Base-by-base conservation (phyloP, 30 jellyfish, hydroid and myxozoan species). In the Hydractinia symbiolongicarpus region DNA sequence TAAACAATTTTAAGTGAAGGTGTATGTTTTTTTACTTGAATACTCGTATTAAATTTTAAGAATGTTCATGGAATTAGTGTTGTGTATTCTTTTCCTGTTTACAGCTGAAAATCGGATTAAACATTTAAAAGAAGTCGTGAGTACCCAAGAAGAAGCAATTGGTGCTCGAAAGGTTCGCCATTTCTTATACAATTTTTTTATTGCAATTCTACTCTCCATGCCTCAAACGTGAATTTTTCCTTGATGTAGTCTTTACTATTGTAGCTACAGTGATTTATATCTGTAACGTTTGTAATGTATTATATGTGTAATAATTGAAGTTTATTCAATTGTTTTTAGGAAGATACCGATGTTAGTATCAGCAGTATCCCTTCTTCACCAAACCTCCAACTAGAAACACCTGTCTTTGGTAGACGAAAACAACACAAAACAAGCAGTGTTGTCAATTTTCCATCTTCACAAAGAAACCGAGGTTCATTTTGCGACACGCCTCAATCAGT, bases 101-200 rank as follows among this genome's bases (percentile, higher is more conserved):
- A 15, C n/a, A 77, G 85, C 85, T 77, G 85, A 77, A 60, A 77
- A 60, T 60, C 85, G 66, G 56, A 77, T 77, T 13, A 77, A 77
- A 61, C 60, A 77, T 55, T 61, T 77, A 1, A 55, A 62, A 44
- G 85, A 77, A 77, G 85, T 64, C 13, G 53, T 77, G 60, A 77
- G 66, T 49, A 62, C 55, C 4, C 72, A 77, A 55, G 85, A 60
- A 5, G 74, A 64, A 64, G 74, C 74, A n/a, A 64, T n/a, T 64
- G 44, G 44, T 30, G 44, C 44, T 30, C 44, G 44, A 30, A 30
- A 30, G 44, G 44, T 30, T 30, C 44, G 44, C 44, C 44, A 30
- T 30, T 2, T 30, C 2, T 30, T 30, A 30, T 30, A 30, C 44
- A 30, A 30, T 30, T 1, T 30, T 30, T 30, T 30, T 30, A 1